phyloP scores from a whole-genome alignment of 2,113 vertebrate species.

The Amblyopsis rosae region DNA sequence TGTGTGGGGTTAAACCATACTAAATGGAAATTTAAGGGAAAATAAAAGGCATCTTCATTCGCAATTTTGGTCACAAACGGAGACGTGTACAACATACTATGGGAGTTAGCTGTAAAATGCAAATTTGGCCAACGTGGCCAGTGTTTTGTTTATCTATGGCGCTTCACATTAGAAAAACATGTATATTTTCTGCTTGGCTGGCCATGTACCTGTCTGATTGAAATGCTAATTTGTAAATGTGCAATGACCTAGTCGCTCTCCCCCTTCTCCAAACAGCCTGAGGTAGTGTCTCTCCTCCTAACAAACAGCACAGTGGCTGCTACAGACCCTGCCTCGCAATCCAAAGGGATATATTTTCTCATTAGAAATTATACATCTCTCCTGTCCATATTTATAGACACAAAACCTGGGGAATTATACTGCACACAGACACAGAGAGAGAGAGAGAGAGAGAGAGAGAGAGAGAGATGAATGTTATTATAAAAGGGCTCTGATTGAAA shows the following conservation, averaged over 20 bases:
- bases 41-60: slow-evolving; percentile 20
- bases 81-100: not conserved
- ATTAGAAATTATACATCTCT: slow-evolving; percentile 78
- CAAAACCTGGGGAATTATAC: slow-evolving; percentile 80
- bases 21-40: slow-evolving; percentile 20
- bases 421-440: slow-evolving; percentile 50
- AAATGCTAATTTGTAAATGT: slow-evolving; percentile 83
- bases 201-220: slow-evolving; percentile 74
- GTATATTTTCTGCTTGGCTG: slow-evolving; percentile 70
- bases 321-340: slow-evolving; percentile 71
- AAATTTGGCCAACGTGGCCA: slow-evolving; percentile 26
- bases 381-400: slow-evolving; percentile 74
- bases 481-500: slow-evolving; percentile 73
- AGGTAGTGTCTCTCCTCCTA: slow-evolving; percentile 76
- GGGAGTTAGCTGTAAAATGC: slow-evolving; percentile 44
- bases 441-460: slow-evolving; percentile 29
- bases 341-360: slow-evolving; percentile 79
- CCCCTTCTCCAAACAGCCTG: slow-evolving; percentile 67
- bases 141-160: slow-evolving; percentile 68
- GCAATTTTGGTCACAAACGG: slow-evolving; percentile 22
- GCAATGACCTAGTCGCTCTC: slow-evolving; percentile 72
- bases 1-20: slow-evolving; percentile 43
- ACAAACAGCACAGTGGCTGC: slow-evolving; percentile 71
- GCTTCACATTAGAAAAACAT: slow-evolving; percentile 66
- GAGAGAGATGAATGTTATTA: slow-evolving; percentile 73